These are phyloP conservation scores for Penaeus japonicus DNA, from an alignment of 1,140 invertebrate species.

Conservation along the genomic window DNA sequence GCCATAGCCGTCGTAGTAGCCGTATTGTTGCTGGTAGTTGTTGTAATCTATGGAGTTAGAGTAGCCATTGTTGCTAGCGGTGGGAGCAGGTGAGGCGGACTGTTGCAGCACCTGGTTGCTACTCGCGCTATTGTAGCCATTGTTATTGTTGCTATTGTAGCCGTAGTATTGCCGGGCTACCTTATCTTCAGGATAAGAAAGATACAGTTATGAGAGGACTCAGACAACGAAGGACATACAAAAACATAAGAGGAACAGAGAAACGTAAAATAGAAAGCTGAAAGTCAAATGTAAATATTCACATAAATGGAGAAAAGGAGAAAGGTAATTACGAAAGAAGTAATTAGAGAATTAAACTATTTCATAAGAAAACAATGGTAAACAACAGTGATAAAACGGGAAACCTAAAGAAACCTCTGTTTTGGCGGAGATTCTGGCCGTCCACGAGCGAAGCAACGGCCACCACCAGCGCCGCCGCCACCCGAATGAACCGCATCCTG, in stretches of 20 bases:
- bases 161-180: background rate
- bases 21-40: background rate
- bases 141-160: background rate
- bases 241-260: too few relatives aligned
- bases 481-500: slow-evolving; percentile 1
- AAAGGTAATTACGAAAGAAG: too few relatives aligned
- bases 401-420: too few relatives aligned
- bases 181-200: too few relatives aligned
- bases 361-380: too few relatives aligned
- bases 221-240: too few relatives aligned
- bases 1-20: background rate
- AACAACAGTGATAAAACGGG: too few relatives aligned
- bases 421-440: background rate
- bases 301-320: background rate
- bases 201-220: too few relatives aligned
- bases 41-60: background rate
- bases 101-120: background rate
- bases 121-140: background rate
- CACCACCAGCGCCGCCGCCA: background rate
- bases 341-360: too few relatives aligned
- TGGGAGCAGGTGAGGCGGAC: background rate
- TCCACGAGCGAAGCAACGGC: background rate
- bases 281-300: background rate
- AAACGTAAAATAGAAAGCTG: too few relatives aligned
- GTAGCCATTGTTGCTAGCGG: background rate